Evolutionary conservation across 1,140 invertebrate species (phyloP).

Genomic region (Meloidogyne hapla): DNA sequence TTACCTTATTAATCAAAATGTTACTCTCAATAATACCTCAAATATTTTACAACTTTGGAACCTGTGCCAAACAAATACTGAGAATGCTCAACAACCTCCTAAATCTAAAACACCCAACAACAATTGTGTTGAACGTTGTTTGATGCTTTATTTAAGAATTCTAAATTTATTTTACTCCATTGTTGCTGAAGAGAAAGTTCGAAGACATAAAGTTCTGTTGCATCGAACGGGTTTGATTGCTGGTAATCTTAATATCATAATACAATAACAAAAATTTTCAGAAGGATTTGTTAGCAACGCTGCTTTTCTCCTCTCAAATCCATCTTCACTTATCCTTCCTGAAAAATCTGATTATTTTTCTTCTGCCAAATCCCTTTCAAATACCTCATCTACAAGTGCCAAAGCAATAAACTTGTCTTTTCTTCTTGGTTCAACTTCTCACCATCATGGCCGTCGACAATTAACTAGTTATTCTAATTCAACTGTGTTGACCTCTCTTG

Average conservation of each 20-base stretch:
- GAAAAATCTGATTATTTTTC: constrained; percentile 7
- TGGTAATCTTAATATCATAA: background rate
- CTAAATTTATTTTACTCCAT: constrained; percentile 41
- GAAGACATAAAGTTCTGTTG: background rate
- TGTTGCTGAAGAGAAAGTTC: constrained; percentile 35
- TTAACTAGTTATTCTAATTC: constrained; percentile 36
- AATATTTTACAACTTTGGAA: background rate
- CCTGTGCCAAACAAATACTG: background rate
- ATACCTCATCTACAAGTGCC: background rate
- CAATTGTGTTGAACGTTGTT: constrained; percentile 11
- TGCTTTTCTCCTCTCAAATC: constrained; percentile 14
- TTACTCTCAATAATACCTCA: background rate
- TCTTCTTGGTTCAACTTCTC: constrained; percentile 30
- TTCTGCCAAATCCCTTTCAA: background rate
- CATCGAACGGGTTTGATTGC: constrained; percentile 9
- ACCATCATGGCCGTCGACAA: background rate
- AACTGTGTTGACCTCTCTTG: constrained; percentile 11
- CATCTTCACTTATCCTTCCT: background rate
- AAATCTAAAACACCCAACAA: background rate
- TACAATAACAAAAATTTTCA: background rate
- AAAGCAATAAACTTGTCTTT: constrained; percentile 18
- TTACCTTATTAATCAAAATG: background rate
- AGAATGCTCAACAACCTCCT: background rate
- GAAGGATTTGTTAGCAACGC: background rate
- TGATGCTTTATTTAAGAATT: constrained; percentile 32